Evolutionary conservation across 2,888 invertebrate genomes (phyloP), one percentile per base, ranked within the genome.

Genomic region (Chymomyza procnemis): DNA sequence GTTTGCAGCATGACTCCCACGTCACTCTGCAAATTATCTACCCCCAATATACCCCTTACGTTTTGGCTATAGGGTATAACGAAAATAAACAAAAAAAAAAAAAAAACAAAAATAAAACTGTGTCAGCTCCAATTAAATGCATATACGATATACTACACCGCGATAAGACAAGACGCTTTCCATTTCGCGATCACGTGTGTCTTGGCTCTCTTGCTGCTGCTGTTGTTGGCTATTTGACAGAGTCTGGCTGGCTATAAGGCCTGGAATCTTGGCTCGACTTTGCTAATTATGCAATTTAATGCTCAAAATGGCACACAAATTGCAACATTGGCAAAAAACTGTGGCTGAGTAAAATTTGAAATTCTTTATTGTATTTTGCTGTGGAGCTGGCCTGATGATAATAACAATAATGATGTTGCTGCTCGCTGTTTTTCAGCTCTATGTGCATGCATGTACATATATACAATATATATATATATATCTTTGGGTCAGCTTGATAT

Each of bases 241-340:
- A 19, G 12, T 41, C 34, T 41, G 34, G 46, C 34, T 41, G 34
- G 46, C 46, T 54, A 46, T 19, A 19, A 21, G 62, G 46, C 62
- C 26, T 6, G 26, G 26, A 26, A 54, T 41, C 34, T 41, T 41
- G 34, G 34, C 34, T 41, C 12, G 34, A 41, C 34, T 41, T 41
- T 41, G 85, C 82, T 85, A 85, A 82, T 85, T 82, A 85, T 85
- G 82, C 82, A 85, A 85, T 80, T 80, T 80, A 73, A 76, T 76
- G 78, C 74, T 71, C 73, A 67, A 65, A 60, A 19, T 48, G 64
- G 67, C 74, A 65, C 68, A 68, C 65, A 76, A 70, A 67, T 57
- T 74, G 79, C 82, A 70, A 75, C 64, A 71, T 80, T 67, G 67
- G 59, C 78, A 54, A 74, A 68, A n/a, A 72, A 71, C 69, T 41